Percentiles rank a stretch among this genome's conserved stretches.
Conservation (phyloP, 2,888 invertebrate species). For the Phrixothrix hirtus region DNA sequence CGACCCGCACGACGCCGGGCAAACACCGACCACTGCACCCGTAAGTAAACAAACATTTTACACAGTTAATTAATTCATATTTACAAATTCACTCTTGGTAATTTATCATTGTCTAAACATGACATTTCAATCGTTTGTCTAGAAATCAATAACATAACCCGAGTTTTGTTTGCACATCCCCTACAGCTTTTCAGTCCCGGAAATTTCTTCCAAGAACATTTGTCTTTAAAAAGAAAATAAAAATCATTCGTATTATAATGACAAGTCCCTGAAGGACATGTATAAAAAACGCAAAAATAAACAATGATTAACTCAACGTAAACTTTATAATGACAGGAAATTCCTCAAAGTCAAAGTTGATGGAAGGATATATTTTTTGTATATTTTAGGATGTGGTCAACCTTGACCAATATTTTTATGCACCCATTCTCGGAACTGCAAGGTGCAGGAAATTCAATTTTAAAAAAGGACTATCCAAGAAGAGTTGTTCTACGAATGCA, state of each 20-base stretch:
- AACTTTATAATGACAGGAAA: slow-evolving; percentile 9
- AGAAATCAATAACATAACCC: no score
- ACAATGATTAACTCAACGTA: neutral
- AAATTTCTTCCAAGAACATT: no score
- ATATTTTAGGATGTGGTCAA: slow-evolving; percentile 19
- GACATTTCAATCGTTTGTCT: no score
- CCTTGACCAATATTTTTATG: slow-evolving; percentile 27
- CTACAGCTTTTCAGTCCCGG: no score
- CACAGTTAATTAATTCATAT: slow-evolving; percentile 20
- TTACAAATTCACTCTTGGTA: slow-evolving; percentile 16
- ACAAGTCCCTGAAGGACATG: no score
- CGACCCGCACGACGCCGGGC: slow-evolving; percentile 52
- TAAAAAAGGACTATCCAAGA: slow-evolving; percentile 12
- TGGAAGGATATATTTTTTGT: slow-evolving; percentile 24
- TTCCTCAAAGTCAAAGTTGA: slow-evolving; percentile 14
- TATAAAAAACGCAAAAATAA: no score
- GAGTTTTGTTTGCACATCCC: no score
- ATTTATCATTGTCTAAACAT: slow-evolving; percentile 19
- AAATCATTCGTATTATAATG: no score
- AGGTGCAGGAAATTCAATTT: slow-evolving; percentile 23
- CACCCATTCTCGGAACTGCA: slow-evolving; percentile 22
- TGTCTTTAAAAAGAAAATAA: no score
- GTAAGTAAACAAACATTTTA: slow-evolving; percentile 43
- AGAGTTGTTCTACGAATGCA: slow-evolving; percentile 11
- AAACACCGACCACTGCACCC: slow-evolving; percentile 54